Conservation (phyloP, 2,113 vertebrate genomes). For the Proterorhinus semilunaris region DNA sequence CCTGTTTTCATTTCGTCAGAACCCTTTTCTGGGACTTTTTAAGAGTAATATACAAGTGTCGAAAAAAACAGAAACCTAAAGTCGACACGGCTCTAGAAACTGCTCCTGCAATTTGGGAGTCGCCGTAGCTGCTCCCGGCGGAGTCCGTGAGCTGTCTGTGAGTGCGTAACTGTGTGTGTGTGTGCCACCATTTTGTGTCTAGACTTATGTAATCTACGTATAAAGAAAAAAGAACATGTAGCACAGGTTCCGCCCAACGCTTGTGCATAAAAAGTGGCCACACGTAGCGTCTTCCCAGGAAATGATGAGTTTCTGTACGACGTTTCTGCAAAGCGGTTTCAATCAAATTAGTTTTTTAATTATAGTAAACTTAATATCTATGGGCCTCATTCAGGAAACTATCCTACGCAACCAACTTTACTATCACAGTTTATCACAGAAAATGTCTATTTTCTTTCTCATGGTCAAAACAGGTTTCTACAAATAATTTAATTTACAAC, state of each 20-base stretch:
- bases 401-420: too few species aligned
- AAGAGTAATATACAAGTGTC: slow-evolving; percentile 53
- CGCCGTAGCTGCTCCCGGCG: slow-evolving; percentile 52
- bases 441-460: too few species aligned
- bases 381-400: too few species aligned
- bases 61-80: slow-evolving; percentile 40
- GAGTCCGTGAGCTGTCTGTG: slow-evolving; percentile 43
- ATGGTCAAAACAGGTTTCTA: too few species aligned
- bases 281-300: slow-evolving; percentile 19
- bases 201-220: slow-evolving; percentile 40
- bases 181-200: slow-evolving; percentile 41
- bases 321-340: not conserved
- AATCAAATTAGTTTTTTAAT: slow-evolving; percentile 6
- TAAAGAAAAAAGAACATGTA: slow-evolving; percentile 34
- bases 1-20: slow-evolving; percentile 50
- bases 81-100: slow-evolving; percentile 57
- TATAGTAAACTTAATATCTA: not conserved
- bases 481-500: too few species aligned
- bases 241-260: not conserved
- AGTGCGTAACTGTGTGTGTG: slow-evolving; percentile 19
- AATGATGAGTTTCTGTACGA: not conserved
- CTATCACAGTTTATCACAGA: too few species aligned
- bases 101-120: slow-evolving; percentile 70
- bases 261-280: not conserved
- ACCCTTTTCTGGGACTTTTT: slow-evolving; percentile 59